Base-by-base conservation (phyloP, 2,113 vertebrate species). In the Morone saxatilis region DNA sequence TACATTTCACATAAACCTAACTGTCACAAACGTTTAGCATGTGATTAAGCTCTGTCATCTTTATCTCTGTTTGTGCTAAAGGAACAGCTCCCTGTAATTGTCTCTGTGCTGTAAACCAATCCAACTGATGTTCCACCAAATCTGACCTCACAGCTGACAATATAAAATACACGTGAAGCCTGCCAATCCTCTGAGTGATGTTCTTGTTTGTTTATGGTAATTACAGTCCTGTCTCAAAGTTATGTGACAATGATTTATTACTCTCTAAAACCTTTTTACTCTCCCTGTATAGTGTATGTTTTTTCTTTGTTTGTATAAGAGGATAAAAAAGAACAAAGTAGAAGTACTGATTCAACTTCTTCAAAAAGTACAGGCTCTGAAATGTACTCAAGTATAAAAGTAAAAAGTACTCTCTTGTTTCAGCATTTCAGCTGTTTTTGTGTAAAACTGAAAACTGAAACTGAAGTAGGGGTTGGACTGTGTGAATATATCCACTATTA, bases 161-260 rank as follows among this genome's bases (percentile, higher is more conserved):
- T 57, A 61, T 43, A 48, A 80, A 79, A 57, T 9, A 62, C 71
- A 79, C 67, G 40, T 65, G 60, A 76, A 19, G 41, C 50, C 61
- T 76, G 69, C 56, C 71, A 69, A 10, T 57, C 56, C 54, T 25
- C 45, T 48, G 71, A 76, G 60, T 45, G 71, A 66, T 43, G 63
- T 57, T 22, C 1, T 2, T 7, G 4, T 72, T 78, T 77, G 53
- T 70, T 70, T 77, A 69, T 54, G 70, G 38, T 67, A 79, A 83
- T 82, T 7, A 80, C 41, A 57, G 74, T 6, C 47, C 65, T 70
- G 59, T 71, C 79, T 61, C 25, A 43, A 14, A 68, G 59, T 60
- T 62, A 51, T 54, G 67, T 53, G 65, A 25, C 66, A 36, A 54
- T 66, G 70, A 81, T 75, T 65, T 78, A 65, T 50, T 36, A 41